Percentiles rank a stretch among this genome's conserved stretches.
Conservation (phyloP, 2,888 invertebrate genomes). For the Taphrorychus bicolor region DNA sequence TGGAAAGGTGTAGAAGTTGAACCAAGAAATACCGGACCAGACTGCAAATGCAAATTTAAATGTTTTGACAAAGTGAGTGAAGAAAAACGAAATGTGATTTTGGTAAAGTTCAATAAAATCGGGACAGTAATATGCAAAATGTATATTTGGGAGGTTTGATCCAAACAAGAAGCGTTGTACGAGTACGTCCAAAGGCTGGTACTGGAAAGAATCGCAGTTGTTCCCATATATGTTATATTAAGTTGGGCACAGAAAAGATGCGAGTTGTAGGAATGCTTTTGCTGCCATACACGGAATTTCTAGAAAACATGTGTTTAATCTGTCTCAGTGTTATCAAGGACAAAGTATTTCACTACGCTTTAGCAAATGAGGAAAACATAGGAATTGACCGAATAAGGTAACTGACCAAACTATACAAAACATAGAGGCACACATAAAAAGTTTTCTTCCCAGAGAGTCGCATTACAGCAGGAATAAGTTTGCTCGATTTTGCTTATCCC, state of each 20-base stretch:
- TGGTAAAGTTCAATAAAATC: slow-evolving; percentile 10
- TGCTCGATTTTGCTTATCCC: slow-evolving; percentile 13
- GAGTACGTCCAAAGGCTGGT: slow-evolving; percentile 8
- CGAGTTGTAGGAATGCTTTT: slow-evolving; percentile 24
- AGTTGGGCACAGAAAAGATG: slow-evolving; percentile 12
- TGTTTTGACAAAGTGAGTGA: slow-evolving; percentile 26
- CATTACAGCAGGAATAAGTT: slow-evolving; percentile 21
- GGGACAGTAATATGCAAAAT: slow-evolving; percentile 21
- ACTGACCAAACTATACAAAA: slow-evolving; percentile 14
- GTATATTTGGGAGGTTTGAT: slow-evolving; percentile 27
- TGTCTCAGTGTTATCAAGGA: slow-evolving; percentile 10
- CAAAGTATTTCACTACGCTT: slow-evolving; percentile 2
- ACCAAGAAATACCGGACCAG: slow-evolving; percentile 14
- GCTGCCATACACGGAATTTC: slow-evolving; percentile 16
- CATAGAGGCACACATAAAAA: slow-evolving; percentile 16
- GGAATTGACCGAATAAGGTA: slow-evolving; percentile 18
- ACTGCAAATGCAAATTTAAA: slow-evolving; percentile 20
- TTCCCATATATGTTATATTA: slow-evolving; percentile 18
- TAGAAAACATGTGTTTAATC: slow-evolving; percentile 12
- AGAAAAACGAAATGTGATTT: neutral
- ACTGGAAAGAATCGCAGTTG: slow-evolving; percentile 10
- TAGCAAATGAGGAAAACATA: slow-evolving; percentile 15
- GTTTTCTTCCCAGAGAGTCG: slow-evolving; percentile 24
- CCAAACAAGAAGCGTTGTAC: slow-evolving; percentile 4
- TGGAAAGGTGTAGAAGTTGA: slow-evolving; percentile 23